Evolutionary conservation across 2,113 vertebrate species (phyloP).

Genomic region (Benitochromis conjunctus): DNA sequence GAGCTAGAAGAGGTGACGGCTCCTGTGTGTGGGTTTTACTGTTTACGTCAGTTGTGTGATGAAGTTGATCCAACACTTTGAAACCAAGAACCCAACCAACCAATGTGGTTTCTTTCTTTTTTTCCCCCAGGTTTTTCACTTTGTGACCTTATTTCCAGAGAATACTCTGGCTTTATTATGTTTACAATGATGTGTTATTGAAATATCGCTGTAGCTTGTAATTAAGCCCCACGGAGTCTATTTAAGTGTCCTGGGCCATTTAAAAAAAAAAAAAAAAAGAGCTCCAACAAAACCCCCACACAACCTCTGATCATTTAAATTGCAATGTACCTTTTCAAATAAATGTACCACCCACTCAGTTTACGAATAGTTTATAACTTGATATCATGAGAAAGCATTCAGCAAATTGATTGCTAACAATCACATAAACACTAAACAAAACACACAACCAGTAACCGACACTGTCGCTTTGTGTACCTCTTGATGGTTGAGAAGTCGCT

Average conservation of each 20-base stretch:
- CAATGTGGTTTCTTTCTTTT: neutral
- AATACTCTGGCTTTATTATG: neutral
- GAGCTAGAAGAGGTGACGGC: neutral
- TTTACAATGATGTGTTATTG: neutral
- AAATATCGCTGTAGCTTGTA: neutral
- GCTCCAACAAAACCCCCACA: neutral
- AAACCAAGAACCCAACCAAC: neutral
- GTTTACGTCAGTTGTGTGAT: neutral
- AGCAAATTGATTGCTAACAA: neutral
- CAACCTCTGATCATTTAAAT: neutral
- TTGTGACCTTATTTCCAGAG: neutral
- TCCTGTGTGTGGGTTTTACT: neutral
- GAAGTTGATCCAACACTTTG: neutral
- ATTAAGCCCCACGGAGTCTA: neutral
- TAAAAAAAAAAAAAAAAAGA: neutral
- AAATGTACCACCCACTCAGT: neutral
- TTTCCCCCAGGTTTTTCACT: neutral
- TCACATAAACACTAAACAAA: neutral
- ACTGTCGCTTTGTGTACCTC: conserved; percentile 77
- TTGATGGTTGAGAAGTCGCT: conserved; percentile 89
- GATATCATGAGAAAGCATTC: neutral
- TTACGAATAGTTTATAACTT: neutral
- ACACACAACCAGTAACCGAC: neutral
- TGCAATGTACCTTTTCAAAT: neutral
- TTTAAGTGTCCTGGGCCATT: neutral